These are phyloP conservation scores for Crocallis elinguaria DNA, from an alignment of 2,888 invertebrate species.

Conservation along the genomic window DNA sequence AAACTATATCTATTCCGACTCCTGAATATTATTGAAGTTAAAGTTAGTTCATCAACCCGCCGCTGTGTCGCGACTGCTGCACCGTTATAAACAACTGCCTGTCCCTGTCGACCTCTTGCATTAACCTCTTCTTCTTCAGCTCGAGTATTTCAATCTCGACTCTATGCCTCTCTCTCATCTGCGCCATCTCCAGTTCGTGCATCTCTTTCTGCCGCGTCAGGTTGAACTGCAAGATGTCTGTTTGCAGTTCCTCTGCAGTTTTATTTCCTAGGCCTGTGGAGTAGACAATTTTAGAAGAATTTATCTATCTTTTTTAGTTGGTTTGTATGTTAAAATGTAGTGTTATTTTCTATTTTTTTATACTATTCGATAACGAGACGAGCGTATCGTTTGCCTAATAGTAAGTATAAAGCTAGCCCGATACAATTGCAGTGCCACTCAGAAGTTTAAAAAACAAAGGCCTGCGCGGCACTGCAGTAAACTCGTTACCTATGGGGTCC, in stretches of 20 bases:
- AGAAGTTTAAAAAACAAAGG: no score
- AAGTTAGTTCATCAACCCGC: no score
- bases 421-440: no score
- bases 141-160: conserved; percentile 13
- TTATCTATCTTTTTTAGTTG: no score
- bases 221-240: conserved; percentile 3
- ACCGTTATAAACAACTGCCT: neutral
- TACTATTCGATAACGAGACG: no score
- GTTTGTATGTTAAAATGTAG: no score
- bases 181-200: conserved; percentile 6
- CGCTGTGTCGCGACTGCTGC: neutral
- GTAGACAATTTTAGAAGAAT: neutral
- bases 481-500: neutral
- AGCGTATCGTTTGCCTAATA: no score
- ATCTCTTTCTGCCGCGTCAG: conserved; percentile 9
- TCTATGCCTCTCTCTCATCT: conserved; percentile 9
- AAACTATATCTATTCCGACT: no score
- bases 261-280: neutral
- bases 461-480: no score
- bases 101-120: neutral
- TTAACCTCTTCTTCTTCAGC: conserved; percentile 7
- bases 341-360: no score
- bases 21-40: no score
- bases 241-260: neutral
- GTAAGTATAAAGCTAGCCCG: no score